A percentile compares a stretch with the other conserved stretches of the same genome.
These are phyloP conservation scores for Umimayanthus kanabou DNA, from an alignment of 92 coral and sea anemone genomes.

Conservation along the genomic window DNA sequence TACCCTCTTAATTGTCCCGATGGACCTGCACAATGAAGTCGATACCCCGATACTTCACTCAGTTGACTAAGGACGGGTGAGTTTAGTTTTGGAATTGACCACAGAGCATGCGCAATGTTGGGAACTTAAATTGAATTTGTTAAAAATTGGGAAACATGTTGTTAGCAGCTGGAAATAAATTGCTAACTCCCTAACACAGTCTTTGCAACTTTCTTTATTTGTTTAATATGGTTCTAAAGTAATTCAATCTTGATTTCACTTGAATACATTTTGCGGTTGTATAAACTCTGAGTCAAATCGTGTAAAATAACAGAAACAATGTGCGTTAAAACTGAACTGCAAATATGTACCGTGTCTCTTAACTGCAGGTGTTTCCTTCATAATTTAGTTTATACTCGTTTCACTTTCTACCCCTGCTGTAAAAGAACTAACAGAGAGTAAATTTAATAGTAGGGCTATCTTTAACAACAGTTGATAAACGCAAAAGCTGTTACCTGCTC, in stretches of 20 bases:
- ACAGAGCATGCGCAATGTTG: not conserved
- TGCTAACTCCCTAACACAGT: not conserved
- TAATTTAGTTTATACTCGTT: no score
- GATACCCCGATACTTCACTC: not conserved
- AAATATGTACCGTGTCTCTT: not conserved
- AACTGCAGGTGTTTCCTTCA: not conserved
- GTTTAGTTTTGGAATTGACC: not conserved
- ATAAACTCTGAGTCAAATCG: not conserved
- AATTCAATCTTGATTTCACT: not conserved
- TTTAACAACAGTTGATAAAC: no score
- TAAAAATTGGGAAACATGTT: not conserved
- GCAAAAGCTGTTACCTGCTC: no score
- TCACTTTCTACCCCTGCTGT: not conserved
- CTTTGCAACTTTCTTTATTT: not conserved
- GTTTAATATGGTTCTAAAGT: not conserved
- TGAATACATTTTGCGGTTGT: not conserved
- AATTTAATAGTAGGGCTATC: no score
- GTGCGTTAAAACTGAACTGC: not conserved
- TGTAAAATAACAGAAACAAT: not conserved
- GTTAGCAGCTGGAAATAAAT: not conserved
- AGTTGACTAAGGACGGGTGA: not conserved
- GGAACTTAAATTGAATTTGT: not conserved
- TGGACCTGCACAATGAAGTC: not conserved
- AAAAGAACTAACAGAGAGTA: no score
- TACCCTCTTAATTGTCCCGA: not conserved